Evolutionary conservation across 2,113 vertebrate species (phyloP), one percentile per base, ranked within the genome.

Genomic region (Oncorhynchus keta): DNA sequence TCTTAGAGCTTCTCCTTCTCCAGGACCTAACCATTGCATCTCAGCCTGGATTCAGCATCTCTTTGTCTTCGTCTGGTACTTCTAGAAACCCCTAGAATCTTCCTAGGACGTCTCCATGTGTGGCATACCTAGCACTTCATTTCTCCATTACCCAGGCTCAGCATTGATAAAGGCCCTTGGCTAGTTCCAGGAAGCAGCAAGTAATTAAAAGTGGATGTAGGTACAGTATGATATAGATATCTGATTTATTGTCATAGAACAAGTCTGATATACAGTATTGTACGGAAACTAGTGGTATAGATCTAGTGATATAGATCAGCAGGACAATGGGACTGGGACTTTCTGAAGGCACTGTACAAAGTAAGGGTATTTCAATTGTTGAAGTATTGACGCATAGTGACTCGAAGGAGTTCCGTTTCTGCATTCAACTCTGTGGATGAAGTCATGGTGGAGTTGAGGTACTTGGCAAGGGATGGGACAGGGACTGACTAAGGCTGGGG

Each of bases 211-310:
- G 26, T 77, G 13, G 48, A 72, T 83, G 74, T 85, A 61, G 49
- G 51, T 55, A 55, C 49, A 16, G 49, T 84, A 76, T 75, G 71
- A 79, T 89, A 89, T 78, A 89, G 88, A 88, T 85, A 88, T 67
- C 71, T n/a, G 57, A 84, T 89, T 86, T 84, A 89, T 84, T 87
- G 79, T 84, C 67, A 83, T 77, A 83, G 82, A 83, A 89, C 81
- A 79, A 49, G 82, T 14, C 24, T 67, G 55, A 22, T 32, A 79
- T 70, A 73, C 68, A 68, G 6, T 61, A 77, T 76, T 24, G 3
- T 16, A 51, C 13, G 4, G 11, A 16, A 51, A 51, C 35, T 39
- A 51, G 14, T 4, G 11, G 14, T 16, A 16, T 51, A 51, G 14
- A 51, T 4, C 49, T 51, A 28, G 28, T 28, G 28, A 28, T 28